Percentiles rank a stretch among this genome's conserved stretches.
These are phyloP conservation scores for Plecotus auritus DNA, from an alignment of 2,113 vertebrate genomes.

Conservation along the genomic window DNA sequence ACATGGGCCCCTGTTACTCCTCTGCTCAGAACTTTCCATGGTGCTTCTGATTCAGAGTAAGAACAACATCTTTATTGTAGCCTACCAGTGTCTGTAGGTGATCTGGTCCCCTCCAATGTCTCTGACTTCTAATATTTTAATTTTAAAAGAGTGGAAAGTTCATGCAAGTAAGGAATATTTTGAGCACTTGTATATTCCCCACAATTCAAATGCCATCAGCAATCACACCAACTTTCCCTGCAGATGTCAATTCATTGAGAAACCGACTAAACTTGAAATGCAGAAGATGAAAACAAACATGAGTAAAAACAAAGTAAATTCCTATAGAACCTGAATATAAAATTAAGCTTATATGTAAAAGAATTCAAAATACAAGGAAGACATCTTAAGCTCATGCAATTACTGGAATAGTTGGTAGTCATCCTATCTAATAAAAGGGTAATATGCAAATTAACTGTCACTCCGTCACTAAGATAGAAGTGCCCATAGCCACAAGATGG, in stretches of 20 bases:
- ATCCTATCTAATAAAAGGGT: neutral
- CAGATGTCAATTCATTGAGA: neutral
- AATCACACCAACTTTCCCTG: neutral
- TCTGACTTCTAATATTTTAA: neutral
- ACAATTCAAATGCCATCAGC: neutral
- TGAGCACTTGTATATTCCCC: neutral
- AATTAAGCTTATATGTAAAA: neutral
- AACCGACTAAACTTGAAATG: neutral
- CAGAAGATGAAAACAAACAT: neutral
- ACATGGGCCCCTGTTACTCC: neutral
- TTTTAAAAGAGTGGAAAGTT: neutral
- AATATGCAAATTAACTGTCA: no score
- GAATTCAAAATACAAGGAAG: neutral
- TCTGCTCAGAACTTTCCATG: neutral
- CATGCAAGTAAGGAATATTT: neutral
- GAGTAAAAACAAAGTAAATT: conserved; percentile 17
- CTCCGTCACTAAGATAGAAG: no score
- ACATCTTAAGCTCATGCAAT: neutral
- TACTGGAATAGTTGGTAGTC: neutral
- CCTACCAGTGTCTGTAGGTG: neutral
- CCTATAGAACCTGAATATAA: neutral
- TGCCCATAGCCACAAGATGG: no score
- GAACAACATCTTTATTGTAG: neutral
- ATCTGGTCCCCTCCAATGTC: neutral
- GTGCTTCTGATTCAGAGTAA: neutral